phyloP scores from a whole-genome alignment of 1,140 invertebrate species.

The Euura saliciscinereae region DNA sequence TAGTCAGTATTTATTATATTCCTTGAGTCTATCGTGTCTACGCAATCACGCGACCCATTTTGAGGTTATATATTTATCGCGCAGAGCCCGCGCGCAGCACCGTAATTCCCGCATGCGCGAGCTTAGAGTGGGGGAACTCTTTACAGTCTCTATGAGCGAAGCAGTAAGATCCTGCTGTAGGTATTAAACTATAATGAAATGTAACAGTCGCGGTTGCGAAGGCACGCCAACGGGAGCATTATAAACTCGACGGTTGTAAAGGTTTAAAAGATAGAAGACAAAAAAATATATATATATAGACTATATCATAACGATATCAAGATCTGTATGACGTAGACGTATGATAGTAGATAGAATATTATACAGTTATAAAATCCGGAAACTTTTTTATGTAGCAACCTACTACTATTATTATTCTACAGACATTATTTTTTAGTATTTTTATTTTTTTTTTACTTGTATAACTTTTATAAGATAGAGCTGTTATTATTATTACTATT shows the following conservation, averaged over 20 bases:
- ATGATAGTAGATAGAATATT: no score
- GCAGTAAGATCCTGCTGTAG: neutral
- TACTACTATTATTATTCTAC: conserved; percentile 12
- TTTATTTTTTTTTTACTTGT: conserved; percentile 31
- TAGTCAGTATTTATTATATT: conserved; percentile 43
- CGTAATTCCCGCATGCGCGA: neutral
- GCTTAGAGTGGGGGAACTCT: neutral
- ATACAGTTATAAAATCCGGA: no score
- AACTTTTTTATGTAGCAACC: no score
- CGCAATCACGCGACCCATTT: neutral
- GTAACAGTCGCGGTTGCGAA: neutral
- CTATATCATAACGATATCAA: no score
- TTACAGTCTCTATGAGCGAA: no score
- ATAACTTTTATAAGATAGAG: conserved; percentile 23
- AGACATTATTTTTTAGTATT: conserved; percentile 29
- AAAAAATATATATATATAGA: neutral
- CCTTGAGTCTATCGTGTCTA: conserved; percentile 18
- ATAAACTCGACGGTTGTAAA: neutral
- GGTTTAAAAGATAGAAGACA: neutral
- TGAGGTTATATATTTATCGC: neutral
- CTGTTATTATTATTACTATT: conserved; percentile 11
- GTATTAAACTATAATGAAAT: neutral
- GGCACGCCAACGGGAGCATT: no score
- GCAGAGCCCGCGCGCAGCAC: no score
- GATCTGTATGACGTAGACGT: no score